phyloP scores from a whole-genome alignment of 2,888 invertebrate species.

The Uloborus plumipes region DNA sequence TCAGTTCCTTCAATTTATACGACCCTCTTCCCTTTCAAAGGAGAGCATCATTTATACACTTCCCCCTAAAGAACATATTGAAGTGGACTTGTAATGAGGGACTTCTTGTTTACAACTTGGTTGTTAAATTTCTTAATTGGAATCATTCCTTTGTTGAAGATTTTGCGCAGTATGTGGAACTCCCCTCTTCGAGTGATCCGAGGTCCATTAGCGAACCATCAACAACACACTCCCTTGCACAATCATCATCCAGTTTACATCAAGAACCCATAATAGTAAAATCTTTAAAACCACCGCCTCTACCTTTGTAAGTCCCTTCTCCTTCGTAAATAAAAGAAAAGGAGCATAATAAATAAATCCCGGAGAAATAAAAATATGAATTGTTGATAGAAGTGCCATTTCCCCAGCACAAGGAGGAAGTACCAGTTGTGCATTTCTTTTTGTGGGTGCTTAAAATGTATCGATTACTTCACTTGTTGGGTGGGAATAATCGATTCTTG shows the following conservation, averaged over 20 bases:
- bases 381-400: constrained; percentile 38
- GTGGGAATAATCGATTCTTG: constrained; percentile 26
- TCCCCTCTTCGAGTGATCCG: too few relatives aligned
- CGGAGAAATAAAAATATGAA: constrained; percentile 32
- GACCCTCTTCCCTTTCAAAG: too few relatives aligned
- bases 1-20: too few relatives aligned
- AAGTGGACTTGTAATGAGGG: too few relatives aligned
- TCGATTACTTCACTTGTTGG: constrained; percentile 44
- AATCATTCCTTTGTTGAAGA: too few relatives aligned
- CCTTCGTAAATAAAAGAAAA: background rate
- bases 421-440: constrained; percentile 15
- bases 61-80: too few relatives aligned
- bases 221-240: constrained; percentile 18
- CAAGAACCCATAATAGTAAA: constrained; percentile 25
- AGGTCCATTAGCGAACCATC: constrained; percentile 25
- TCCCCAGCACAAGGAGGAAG: constrained; percentile 17
- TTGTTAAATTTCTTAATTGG: too few relatives aligned
- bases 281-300: constrained; percentile 13
- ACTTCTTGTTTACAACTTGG: too few relatives aligned
- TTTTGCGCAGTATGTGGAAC: too few relatives aligned
- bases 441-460: constrained; percentile 36
- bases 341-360: constrained; percentile 30
- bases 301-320: background rate
- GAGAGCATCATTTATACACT: too few relatives aligned
- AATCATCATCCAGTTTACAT: constrained; percentile 39